A percentile compares a stretch with the other conserved stretches of the same genome.
Evolutionary conservation across 2,113 vertebrate genomes (phyloP).

Genomic region (Ciconia maguari): DNA sequence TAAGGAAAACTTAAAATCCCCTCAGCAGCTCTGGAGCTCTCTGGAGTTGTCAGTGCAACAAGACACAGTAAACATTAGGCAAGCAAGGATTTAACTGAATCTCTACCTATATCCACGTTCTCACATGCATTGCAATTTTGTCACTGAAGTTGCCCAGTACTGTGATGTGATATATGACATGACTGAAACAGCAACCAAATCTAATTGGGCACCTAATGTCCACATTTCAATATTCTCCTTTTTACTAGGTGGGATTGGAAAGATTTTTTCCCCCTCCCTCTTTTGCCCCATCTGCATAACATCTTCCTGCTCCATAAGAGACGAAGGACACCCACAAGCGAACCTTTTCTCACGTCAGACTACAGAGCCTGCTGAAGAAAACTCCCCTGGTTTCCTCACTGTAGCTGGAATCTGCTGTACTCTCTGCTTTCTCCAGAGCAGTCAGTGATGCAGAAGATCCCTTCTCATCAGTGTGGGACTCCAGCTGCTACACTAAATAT

Average conservation of each 20-base stretch:
- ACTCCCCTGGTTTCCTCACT: neutral
- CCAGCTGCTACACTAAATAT: neutral
- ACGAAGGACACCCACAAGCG: neutral
- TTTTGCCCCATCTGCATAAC: neutral
- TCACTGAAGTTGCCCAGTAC: neutral
- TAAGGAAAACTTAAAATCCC: neutral
- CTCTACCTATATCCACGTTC: neutral
- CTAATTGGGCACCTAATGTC: neutral
- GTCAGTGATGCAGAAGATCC: neutral
- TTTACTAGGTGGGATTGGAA: neutral
- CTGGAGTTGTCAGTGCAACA: neutral
- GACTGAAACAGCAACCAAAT: neutral
- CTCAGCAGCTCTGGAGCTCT: neutral
- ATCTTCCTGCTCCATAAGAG: neutral
- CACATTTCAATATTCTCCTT: neutral
- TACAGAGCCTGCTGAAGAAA: neutral
- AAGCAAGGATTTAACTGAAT: neutral
- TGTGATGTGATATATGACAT: fast-evolving
- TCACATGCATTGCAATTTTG: neutral
- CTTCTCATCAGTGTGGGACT: neutral
- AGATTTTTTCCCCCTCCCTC: no score
- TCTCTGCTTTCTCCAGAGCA: neutral
- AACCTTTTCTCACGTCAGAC: neutral
- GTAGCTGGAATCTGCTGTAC: neutral
- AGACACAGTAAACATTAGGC: neutral